These are phyloP conservation scores for Scaptomyza cyrtandrae DNA, from an alignment of 2,888 invertebrate species.

Conservation along the genomic window DNA sequence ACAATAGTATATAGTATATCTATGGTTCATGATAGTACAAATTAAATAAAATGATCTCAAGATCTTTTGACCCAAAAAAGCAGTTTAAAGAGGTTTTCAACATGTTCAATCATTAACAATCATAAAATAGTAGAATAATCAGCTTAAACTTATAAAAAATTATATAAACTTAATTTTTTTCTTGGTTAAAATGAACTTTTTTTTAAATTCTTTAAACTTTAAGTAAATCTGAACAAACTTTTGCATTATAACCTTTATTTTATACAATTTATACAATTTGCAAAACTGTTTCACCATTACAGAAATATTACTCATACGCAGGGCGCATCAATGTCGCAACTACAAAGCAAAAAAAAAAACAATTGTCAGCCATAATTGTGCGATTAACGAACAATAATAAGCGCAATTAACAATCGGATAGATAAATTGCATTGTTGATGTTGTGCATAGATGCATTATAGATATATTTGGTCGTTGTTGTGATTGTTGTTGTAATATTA, in stretches of 20 bases:
- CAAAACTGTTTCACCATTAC: slow-evolving; percentile 14
- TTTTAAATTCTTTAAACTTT: too few relatives aligned
- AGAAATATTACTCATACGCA: slow-evolving; percentile 47
- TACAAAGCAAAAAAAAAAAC: background rate
- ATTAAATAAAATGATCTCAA: slow-evolving; percentile 3
- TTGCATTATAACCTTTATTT: too few relatives aligned
- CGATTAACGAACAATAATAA: slow-evolving; percentile 43
- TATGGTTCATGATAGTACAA: slow-evolving; percentile 1
- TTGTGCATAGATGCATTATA: slow-evolving; percentile 1
- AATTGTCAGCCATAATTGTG: slow-evolving; percentile 27
- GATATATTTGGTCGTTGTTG: background rate
- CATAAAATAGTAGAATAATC: background rate
- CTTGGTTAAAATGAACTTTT: too few relatives aligned
- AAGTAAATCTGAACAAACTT: too few relatives aligned
- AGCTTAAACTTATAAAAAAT: too few relatives aligned
- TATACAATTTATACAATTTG: too few relatives aligned
- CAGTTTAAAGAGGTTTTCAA: background rate
- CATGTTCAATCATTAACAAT: background rate
- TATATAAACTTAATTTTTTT: too few relatives aligned
- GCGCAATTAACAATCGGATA: slow-evolving; percentile 18
- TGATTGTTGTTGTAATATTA: slow-evolving; percentile 26
- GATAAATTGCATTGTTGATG: slow-evolving; percentile 1
- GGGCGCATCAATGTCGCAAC: slow-evolving; percentile 6
- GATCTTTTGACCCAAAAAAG: background rate
- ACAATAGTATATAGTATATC: background rate